These are phyloP conservation scores for Anguilla obscura DNA, from an alignment of 2,797 vertebrate genomes.

Conservation along the genomic window DNA sequence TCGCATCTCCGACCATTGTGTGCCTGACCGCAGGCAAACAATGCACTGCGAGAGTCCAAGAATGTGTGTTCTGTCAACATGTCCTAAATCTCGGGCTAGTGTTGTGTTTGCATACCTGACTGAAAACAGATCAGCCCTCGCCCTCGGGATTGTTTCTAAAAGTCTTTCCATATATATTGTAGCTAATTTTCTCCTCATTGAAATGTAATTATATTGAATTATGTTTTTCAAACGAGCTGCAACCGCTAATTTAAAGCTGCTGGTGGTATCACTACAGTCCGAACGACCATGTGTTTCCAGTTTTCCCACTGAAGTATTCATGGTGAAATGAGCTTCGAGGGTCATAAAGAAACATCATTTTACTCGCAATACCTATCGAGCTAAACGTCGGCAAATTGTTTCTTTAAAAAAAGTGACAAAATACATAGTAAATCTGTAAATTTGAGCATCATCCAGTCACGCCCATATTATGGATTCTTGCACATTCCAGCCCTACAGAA, in stretches of 20 bases:
- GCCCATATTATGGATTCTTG: slow-evolving; percentile 36
- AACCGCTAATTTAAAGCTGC: not conserved
- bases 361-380: not conserved
- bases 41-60: not conserved
- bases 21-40: not conserved
- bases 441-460: slow-evolving; percentile 8
- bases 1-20: not conserved
- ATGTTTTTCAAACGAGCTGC: not conserved
- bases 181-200: not conserved
- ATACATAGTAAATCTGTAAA: not conserved
- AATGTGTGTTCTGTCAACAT: not conserved
- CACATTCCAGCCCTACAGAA: slow-evolving; percentile 33
- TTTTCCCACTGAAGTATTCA: not conserved
- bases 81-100: not conserved
- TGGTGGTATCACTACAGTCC: not conserved
- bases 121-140: not conserved
- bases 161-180: not conserved
- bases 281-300: not conserved
- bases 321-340: not conserved
- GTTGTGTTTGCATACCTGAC: not conserved
- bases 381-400: not conserved
- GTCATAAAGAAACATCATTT: not conserved
- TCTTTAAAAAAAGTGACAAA: not conserved
- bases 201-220: not conserved
- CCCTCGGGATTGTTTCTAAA: not conserved